A percentile compares a stretch with the other conserved stretches of the same genome.
These are phyloP conservation scores for Strigops habroptila DNA, from an alignment of 2,113 vertebrate genomes.

Conservation along the genomic window DNA sequence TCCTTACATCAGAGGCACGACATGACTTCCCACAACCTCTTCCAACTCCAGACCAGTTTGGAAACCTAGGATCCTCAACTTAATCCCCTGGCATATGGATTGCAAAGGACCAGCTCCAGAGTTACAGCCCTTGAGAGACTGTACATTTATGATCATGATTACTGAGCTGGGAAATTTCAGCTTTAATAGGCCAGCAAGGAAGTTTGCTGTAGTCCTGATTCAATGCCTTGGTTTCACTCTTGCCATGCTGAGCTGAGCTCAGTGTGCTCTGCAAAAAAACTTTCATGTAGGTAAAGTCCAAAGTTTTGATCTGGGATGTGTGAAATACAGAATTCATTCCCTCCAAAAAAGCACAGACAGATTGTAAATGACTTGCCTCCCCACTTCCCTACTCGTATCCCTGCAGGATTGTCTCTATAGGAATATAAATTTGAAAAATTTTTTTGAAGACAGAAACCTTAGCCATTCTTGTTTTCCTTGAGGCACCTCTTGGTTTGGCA, in stretches of 20 bases:
- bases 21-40: background rate
- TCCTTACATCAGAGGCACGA: background rate
- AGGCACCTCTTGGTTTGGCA: background rate
- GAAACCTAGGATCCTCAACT: background rate
- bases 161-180: background rate
- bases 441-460: background rate
- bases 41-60: background rate
- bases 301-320: background rate
- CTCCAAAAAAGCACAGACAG: background rate
- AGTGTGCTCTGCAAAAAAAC: background rate
- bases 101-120: background rate
- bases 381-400: background rate
- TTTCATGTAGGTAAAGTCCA: background rate
- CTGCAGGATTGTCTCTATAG: background rate
- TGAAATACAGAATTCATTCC: background rate
- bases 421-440: background rate
- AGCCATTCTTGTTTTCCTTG: background rate
- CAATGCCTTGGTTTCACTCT: background rate
- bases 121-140: background rate
- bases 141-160: fast-evolving
- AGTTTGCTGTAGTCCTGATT: background rate
- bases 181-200: background rate
- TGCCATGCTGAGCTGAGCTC: background rate
- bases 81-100: background rate
- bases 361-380: background rate